phyloP scores from a whole-genome alignment of 2,888 invertebrate genomes.

The Aspidapion aeneum region DNA sequence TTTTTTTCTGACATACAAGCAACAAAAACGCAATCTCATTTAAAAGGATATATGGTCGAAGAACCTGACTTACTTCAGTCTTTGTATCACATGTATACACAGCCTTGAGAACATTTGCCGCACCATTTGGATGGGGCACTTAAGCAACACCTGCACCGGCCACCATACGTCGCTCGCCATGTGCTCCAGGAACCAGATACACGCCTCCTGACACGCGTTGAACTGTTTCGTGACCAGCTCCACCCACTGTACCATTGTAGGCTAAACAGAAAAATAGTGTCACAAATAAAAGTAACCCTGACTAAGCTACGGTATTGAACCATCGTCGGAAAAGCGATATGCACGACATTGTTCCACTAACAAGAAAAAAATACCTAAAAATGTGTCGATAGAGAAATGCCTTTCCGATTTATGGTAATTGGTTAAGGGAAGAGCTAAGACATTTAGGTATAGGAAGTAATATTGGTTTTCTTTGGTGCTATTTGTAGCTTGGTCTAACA shows the following conservation, averaged over 20 bases:
- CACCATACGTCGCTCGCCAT: constrained; percentile 95
- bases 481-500: no score
- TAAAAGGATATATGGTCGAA: no score
- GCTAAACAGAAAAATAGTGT: constrained; percentile 50
- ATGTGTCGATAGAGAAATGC: no score
- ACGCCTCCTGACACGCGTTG: constrained; percentile 84
- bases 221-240: constrained; percentile 93
- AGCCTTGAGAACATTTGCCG: constrained; percentile 95
- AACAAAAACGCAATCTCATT: no score
- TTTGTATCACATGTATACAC: constrained; percentile 91
- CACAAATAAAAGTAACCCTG: background rate
- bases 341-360: no score
- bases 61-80: constrained; percentile 69
- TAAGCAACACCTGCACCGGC: constrained; percentile 88
- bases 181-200: constrained; percentile 89
- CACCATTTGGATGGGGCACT: constrained; percentile 96
- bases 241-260: constrained; percentile 96
- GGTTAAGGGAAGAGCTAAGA: no score
- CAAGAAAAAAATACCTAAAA: no score
- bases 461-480: no score
- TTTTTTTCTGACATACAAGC: no score
- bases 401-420: no score
- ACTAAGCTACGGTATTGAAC: background rate
- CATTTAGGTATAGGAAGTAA: no score
- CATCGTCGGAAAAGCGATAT: no score